Evolutionary conservation across 1,140 invertebrate species (phyloP).

Genomic region (Penaeus japonicus): DNA sequence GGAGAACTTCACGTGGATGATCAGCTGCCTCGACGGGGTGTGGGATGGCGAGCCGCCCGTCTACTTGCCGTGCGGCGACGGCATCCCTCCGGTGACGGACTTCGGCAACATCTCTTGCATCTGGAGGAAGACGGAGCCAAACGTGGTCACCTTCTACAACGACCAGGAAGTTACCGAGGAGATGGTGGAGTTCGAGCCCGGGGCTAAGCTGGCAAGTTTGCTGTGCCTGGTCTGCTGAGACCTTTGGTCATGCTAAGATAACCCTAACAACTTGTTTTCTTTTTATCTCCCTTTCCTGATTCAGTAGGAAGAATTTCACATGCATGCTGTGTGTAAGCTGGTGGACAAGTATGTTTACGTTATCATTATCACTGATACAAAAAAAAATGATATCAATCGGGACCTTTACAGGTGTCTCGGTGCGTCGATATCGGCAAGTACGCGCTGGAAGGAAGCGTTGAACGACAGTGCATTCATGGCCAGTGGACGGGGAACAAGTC

Average conservation of each 20-base stretch:
- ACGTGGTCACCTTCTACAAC: conserved; percentile 81
- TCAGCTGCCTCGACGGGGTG: conserved; percentile 81
- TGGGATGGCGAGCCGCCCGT: conserved; percentile 70
- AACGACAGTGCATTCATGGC: conserved; percentile 75
- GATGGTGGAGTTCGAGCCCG: conserved; percentile 77
- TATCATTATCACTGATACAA: too few relatives aligned
- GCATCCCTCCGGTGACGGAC: conserved; percentile 61
- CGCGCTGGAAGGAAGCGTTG: conserved; percentile 70
- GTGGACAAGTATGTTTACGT: too few relatives aligned
- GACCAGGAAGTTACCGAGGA: conserved; percentile 79
- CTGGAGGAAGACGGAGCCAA: conserved; percentile 78
- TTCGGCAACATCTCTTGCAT: conserved; percentile 75
- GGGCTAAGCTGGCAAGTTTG: conserved; percentile 72
- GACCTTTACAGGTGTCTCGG: conserved; percentile 65
- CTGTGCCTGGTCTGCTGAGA: neutral
- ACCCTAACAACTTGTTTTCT: too few relatives aligned
- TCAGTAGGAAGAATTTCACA: too few relatives aligned
- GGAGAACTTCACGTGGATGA: conserved; percentile 81
- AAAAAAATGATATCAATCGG: neutral
- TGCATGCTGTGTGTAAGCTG: too few relatives aligned
- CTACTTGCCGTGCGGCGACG: conserved; percentile 58
- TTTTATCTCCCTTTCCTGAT: too few relatives aligned
- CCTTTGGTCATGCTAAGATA: too few relatives aligned
- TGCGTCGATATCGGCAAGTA: conserved; percentile 84
- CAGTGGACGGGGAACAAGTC: conserved; percentile 82